Base-by-base conservation (phyloP, 2,888 invertebrate genomes). In the Rhingia campestris region DNA sequence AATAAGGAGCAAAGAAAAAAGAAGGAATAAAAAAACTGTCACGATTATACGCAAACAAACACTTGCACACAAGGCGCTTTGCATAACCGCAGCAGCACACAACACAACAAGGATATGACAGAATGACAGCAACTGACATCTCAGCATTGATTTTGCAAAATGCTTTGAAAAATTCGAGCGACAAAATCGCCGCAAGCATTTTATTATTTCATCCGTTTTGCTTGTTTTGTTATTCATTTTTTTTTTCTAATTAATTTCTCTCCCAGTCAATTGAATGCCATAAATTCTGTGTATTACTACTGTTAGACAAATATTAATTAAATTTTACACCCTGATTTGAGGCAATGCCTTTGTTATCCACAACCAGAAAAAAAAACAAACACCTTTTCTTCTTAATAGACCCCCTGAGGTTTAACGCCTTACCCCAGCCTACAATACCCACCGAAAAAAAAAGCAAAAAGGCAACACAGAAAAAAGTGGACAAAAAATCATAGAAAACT, bases 361-460 rank as follows among this genome's bases (percentile, higher is more conserved):
- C 39, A 33, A 35, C 10, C 9, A 51, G 33, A 49, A 47, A 58
- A 54, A 64, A 54, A 56, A 72, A 70, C 70, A 61, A 51, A 14
- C 64, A 69, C 72, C 70, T 77, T 66, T 39, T 64, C 66, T 74
- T 61, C 56, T 64, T 61, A 84, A 84, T 84, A 59, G 74, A 75
- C 59, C 84, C 82, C 84, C 74, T 74, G 84, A 84, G 84, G 84
- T 80, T 84, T 80, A 66, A 84, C 84, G 74, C 84, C 69, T 80
- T 43, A 59, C 74, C 58, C 39, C 43, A 51, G 51, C 51, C 51
- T 45, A 47, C 69, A 77, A 70, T 12, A 41, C 12, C 10, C 49
- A 54, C 39, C n/a, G 45, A 56, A 72, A 35, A 14, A 67, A 39
- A 32, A n/a, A 39, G 14, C n/a, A 14, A 67, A 39, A 32, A n/a